phyloP scores from a whole-genome alignment of 1,140 invertebrate species.

The Rhagoletis pomonella region DNA sequence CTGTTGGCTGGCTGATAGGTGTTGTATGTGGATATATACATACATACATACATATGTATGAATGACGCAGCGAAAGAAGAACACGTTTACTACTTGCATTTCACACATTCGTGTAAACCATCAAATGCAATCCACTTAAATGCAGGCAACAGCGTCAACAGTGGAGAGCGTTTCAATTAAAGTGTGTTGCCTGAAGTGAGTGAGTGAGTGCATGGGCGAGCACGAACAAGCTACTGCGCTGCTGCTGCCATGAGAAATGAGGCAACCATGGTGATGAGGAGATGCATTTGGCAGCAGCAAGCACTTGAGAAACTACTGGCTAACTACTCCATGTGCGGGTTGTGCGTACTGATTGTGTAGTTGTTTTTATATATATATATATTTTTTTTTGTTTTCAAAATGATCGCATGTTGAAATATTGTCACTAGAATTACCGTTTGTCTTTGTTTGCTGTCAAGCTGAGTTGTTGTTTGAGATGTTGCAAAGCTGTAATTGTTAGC shows the following conservation, averaged over 20 bases:
- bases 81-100: constrained; percentile 14
- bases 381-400: too few relatives aligned
- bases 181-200: neutral
- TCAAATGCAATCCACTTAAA: constrained; percentile 29
- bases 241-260: neutral
- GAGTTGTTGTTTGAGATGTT: too few relatives aligned
- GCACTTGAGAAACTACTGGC: neutral
- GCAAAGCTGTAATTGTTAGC: too few relatives aligned
- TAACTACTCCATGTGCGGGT: neutral
- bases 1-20: neutral
- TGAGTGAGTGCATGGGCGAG: neutral
- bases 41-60: too few relatives aligned
- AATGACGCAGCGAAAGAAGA: constrained; percentile 11
- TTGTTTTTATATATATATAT: neutral
- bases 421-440: too few relatives aligned
- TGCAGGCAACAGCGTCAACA: neutral
- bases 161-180: constrained; percentile 22
- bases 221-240: neutral
- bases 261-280: neutral
- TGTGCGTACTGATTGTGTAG: neutral
- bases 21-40: neutral
- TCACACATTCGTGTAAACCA: neutral
- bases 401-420: too few relatives aligned
- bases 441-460: too few relatives aligned
- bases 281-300: neutral